These are phyloP conservation scores for Meleagris gallopavo DNA, from an alignment of 2,113 vertebrate species.

Conservation along the genomic window DNA sequence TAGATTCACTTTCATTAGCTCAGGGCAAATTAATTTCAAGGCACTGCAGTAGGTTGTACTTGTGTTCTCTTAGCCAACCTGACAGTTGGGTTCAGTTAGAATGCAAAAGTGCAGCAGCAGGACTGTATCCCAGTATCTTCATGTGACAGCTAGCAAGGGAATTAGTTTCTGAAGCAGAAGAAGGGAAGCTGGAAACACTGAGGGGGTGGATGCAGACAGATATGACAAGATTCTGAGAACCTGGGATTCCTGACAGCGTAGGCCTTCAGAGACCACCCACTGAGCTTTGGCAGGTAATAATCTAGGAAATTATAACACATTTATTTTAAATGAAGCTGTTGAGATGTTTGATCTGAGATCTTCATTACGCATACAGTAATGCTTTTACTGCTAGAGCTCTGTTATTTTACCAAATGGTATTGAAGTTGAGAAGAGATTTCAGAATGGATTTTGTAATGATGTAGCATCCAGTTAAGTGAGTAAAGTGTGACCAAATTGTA, in stretches of 20 bases:
- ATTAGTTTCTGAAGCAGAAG: conserved; percentile 57
- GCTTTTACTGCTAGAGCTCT: conserved; percentile 2
- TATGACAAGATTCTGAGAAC: conserved; percentile 63
- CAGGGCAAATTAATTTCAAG: not conserved
- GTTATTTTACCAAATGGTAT: not conserved
- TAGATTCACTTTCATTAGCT: conserved; percentile 46
- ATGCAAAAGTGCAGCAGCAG: conserved; percentile 17
- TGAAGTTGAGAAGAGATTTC: not conserved
- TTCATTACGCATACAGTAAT: conserved; percentile 22
- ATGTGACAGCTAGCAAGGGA: conserved; percentile 58
- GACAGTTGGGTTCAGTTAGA: not conserved
- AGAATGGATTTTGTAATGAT: not conserved
- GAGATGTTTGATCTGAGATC: conserved; percentile 48
- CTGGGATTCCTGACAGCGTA: conserved; percentile 59
- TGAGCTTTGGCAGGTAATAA: conserved; percentile 68
- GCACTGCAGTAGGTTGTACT: not conserved
- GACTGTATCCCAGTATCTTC: conserved; percentile 33
- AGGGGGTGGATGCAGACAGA: conserved; percentile 67
- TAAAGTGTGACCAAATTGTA: not conserved
- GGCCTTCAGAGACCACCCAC: conserved; percentile 67
- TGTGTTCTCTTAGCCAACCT: not conserved
- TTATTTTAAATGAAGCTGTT: conserved; percentile 39
- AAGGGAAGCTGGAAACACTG: conserved; percentile 60
- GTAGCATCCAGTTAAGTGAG: not conserved
- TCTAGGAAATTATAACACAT: conserved; percentile 59